phyloP scores from a whole-genome alignment of 2,888 invertebrate genomes.

The Eupelmus urozonus region DNA sequence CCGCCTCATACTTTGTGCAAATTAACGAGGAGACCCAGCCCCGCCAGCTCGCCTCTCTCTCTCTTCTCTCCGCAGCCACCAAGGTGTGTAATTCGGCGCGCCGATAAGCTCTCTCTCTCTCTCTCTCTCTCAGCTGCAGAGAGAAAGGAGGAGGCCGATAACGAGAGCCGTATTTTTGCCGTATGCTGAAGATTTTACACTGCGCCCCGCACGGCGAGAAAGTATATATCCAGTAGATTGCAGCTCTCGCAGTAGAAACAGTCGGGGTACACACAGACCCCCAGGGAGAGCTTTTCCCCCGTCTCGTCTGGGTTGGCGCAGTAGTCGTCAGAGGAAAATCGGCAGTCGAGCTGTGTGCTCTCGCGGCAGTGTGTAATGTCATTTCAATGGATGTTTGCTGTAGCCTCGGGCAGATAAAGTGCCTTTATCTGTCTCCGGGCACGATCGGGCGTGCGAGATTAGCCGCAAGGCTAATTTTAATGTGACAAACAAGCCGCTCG shows the following conservation, averaged over 20 bases:
- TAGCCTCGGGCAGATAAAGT: conserved; percentile 36
- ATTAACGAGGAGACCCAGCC: background rate
- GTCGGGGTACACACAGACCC: too few relatives aligned
- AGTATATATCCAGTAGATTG: too few relatives aligned
- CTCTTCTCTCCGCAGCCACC: background rate
- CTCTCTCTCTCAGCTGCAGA: background rate
- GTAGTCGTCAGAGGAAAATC: too few relatives aligned
- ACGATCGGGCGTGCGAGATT: conserved; percentile 58
- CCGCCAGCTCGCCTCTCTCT: background rate
- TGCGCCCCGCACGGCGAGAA: background rate
- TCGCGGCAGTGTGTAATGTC: conserved; percentile 1
- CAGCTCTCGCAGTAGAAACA: too few relatives aligned
- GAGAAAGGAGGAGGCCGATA: too few relatives aligned
- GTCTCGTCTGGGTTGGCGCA: too few relatives aligned
- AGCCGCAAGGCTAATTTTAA: conserved; percentile 60
- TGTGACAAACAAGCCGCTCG: conserved; percentile 50
- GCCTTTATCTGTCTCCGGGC: conserved; percentile 46
- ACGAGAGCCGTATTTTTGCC: background rate
- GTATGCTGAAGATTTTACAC: too few relatives aligned
- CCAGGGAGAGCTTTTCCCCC: too few relatives aligned
- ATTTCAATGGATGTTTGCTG: conserved; percentile 40
- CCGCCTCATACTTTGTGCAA: background rate
- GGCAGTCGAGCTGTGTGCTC: too few relatives aligned
- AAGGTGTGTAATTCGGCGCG: conserved; percentile 25
- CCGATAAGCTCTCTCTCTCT: background rate